Percentiles rank a stretch among this genome's conserved stretches.
Conservation (phyloP, 1,140 invertebrate genomes). For the Medauroidea extradentata region DNA sequence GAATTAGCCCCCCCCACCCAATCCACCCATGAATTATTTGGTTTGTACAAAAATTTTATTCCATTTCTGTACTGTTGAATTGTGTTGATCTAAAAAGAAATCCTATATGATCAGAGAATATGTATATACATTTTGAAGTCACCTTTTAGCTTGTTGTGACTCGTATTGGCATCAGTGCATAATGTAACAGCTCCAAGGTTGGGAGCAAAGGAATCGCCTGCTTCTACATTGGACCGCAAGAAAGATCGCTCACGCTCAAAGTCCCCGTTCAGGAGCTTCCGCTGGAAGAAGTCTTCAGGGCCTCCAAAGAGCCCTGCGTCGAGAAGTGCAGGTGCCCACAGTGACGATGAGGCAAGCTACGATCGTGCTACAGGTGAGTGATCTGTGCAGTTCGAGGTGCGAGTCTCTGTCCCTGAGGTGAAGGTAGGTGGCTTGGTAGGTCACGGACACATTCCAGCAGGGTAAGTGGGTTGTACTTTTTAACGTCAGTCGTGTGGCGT, state of each 20-base stretch:
- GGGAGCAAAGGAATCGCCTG: neutral
- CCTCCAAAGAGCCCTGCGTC: slow-evolving; percentile 13
- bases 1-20: no score
- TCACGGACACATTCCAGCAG: neutral
- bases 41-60: no score
- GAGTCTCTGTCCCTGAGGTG: slow-evolving; percentile 10
- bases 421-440: neutral
- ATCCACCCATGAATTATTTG: no score
- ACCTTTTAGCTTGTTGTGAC: no score
- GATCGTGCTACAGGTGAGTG: slow-evolving; percentile 48
- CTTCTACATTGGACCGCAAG: slow-evolving; percentile 39
- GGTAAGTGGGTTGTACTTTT: no score
- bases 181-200: slow-evolving; percentile 2
- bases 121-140: no score
- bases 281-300: slow-evolving; percentile 70
- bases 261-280: slow-evolving; percentile 85
- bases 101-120: no score
- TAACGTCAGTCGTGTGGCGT: no score
- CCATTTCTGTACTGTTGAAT: no score
- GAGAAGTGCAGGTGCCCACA: slow-evolving; percentile 31
- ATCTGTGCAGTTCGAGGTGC: no score
- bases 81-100: no score
- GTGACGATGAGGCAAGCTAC: slow-evolving; percentile 70
- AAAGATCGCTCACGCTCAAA: slow-evolving; percentile 81
- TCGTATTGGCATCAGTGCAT: no score